Conservation (phyloP, 2,797 vertebrate species). For the Falco cherrug region DNA sequence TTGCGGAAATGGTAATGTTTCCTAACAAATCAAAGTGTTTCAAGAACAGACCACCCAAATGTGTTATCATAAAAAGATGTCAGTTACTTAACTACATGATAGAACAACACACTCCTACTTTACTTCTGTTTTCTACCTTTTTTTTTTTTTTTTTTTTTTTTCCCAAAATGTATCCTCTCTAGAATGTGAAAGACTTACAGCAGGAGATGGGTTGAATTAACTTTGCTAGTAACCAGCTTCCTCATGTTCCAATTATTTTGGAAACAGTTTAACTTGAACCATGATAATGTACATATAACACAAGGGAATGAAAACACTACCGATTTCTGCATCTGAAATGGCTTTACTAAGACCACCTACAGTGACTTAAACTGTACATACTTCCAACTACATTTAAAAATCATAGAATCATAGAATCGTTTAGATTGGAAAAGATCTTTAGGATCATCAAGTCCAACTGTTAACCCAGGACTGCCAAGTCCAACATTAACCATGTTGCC, state of each 20-base stretch:
- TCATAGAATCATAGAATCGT: not conserved
- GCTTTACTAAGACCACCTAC: constrained; percentile 75
- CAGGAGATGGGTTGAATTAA: constrained; percentile 57
- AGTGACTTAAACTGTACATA: constrained; percentile 28
- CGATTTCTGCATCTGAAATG: constrained; percentile 47
- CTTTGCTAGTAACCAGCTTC: constrained; percentile 63
- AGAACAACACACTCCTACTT: constrained; percentile 70
- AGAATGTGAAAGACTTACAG: constrained; percentile 61
- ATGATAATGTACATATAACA: constrained; percentile 62
- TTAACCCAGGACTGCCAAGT: too few relatives aligned
- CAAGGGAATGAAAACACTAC: constrained; percentile 65
- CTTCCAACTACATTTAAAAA: constrained; percentile 33
- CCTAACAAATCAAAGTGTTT: constrained; percentile 77
- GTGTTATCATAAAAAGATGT: constrained; percentile 76
- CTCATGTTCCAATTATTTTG: constrained; percentile 68
- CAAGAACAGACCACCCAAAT: constrained; percentile 78
- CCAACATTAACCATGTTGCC: not conserved
- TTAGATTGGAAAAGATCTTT: not conserved
- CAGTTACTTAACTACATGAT: constrained; percentile 74
- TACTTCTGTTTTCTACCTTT: not conserved
- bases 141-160: not conserved
- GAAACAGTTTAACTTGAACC: constrained; percentile 65
- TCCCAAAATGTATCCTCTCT: constrained; percentile 66
- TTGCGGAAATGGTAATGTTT: constrained; percentile 76
- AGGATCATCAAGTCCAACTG: not conserved